Base-by-base conservation (phyloP, 1,140 invertebrate genomes). In the Brachionus asplanchnoidis region DNA sequence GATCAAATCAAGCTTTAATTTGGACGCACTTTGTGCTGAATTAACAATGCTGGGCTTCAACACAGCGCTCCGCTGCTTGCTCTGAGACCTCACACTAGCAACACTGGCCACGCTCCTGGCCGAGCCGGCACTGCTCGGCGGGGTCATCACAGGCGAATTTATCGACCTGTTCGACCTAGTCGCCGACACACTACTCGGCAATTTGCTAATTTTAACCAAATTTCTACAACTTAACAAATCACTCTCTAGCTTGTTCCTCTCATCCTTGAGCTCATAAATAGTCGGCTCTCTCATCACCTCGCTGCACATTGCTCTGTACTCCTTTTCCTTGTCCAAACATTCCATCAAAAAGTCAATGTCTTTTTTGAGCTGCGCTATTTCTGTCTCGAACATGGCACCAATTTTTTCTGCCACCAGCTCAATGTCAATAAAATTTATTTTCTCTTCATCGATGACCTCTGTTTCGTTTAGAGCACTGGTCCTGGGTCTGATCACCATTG, bases 201-300 rank as follows among this genome's bases (percentile, higher is more conserved):
- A 77, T 14, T 50, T 50, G 20, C 42, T 50, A 50, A 77, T 77
- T 53, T 77, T 77, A 28, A 50, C 73, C 20, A 50, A 26, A 50
- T 77, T 77, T 77, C 53, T 77, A 46, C 42, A 77, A 50, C n/a
- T 50, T 11, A 82, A 46, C 28, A 82, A 65, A 82, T 82, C 79
- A 65, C 40, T 44, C n/a, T 82, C 79, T 44, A 82, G 12, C 17
- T 46, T 82, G 28, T 82, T 82, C 4, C 79, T 53, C 20, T 82
- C 79, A 14, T 82, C 79, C 40, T 68, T 82, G 1, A 82, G 26
- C 32, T 82, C 79, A 46, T 65, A 23, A 60, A 82, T 65, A 20
- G 36, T 82, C 9, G 79, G 79, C 12, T 82, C 79, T 23, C 42
- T 20, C 8, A 82, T 17, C 36, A 44, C 14, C 14, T 42, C 11